Evolutionary conservation across 1,140 invertebrate species (phyloP), one percentile per base, ranked within the genome.

Genomic region (Wiebesia pumilae): DNA sequence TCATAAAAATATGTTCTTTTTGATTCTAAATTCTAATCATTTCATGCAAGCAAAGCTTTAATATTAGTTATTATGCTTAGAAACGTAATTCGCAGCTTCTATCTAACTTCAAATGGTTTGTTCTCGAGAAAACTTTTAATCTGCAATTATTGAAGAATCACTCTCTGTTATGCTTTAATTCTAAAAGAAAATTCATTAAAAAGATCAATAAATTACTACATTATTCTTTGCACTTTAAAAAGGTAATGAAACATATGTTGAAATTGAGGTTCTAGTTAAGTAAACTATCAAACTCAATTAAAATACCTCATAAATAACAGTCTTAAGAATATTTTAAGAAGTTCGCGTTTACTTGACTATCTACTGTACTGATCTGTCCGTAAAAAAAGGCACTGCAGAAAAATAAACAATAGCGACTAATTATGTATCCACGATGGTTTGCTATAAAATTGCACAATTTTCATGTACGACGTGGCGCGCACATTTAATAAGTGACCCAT

Each of bases 351-450:
- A 21, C 71, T 43, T 16, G 30, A 19, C 47, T 47, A 78, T 51
- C 75, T 54, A 3, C 14, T 10, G 19, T 27, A 14, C 3, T 27
- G 27, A 54, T 83, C n/a, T 51, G 43, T 43, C n/a, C 38, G 27
- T 16, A 73, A 71, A 81, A n/a, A 82, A 81, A 38, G 7, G n/a
- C 30, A 24, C 24, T 21, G 10, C 24, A 38, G 27, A 83, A 84
- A 51, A 67, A 67, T 65, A 14, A 84, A 84, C 83, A 84, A 84
- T 84, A 47, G 27, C 30, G 12, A 27, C 38, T 84, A 79, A 79
- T 84, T 65, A 84, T 54, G 40, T 75, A 3, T 30, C 30, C 33
- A 6, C 14, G 21, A 4, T 14, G 24, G 9, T 43, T 1, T n/a
- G 24, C 10, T 77, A 38, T 77, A 47, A n/a, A 62, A 75, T 84